Evolutionary conservation across 23 tunicate species (phyloP), one percentile per base, ranked within the genome.

Genomic region (Botrylloides violaceus): DNA sequence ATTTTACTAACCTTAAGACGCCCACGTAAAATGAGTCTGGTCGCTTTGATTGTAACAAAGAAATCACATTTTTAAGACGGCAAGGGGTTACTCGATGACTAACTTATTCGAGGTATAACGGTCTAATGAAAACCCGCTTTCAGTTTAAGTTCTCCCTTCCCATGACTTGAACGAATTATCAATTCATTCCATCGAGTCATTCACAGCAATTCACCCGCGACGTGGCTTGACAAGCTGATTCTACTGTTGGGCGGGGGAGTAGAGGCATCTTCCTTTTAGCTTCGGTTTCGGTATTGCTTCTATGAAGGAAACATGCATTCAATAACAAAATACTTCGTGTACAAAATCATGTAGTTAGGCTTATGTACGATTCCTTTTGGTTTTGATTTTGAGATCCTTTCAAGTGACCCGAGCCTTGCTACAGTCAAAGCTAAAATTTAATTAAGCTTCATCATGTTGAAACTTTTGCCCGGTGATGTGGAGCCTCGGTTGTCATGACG

Each of bases 271-370:
- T 43, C 53, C 53, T 43, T 43, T 7, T 43, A 15, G 53, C 62
- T 63, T 63, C 70, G 70, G 70, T 63, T 63, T 63, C 70, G 70
- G 70, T 63, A 63, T 63, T 63, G 70, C 70, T 7, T 15, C 53
- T 31, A 33, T 12, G 34, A 63, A 63, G 23, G 33, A 3, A 25
- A 28, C 7, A 63, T 63, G 70, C 70, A 63, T 63, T 63, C 70
- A 63, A 63, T 12, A 63, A 63, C 70, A 63, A 29, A 4, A 15
- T 9, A 9, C 15, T 15, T 15, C 53, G 53, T 15, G 53, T 43
- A 43, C 53, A 9, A 43, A 43, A 43, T 7, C 53, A 43, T 43
- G 53, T 7, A 7, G 15, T 43, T 15, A 43, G 12, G 53, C 9
- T 7, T 43, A 15, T 43, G 15, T 43, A 9, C 15, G 12, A 9